Conservation (phyloP, 2,113 vertebrate genomes). For the Scolopax mira region DNA sequence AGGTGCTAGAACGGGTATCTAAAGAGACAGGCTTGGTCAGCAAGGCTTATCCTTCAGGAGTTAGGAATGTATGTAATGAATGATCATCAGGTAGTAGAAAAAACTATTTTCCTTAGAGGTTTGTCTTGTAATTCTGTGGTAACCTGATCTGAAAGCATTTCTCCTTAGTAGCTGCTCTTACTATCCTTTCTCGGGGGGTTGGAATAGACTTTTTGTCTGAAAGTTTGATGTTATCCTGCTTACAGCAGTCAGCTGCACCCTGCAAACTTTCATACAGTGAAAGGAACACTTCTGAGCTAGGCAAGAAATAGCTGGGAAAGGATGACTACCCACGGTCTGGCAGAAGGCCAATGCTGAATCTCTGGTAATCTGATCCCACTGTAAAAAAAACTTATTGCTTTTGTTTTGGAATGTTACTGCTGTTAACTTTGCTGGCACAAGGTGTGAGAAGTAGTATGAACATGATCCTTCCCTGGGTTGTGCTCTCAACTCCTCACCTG, state of each 20-base stretch:
- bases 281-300: neutral
- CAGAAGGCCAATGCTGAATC: neutral
- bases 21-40: neutral
- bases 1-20: neutral
- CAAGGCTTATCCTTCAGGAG: neutral
- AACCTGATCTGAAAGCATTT: neutral
- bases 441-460: neutral
- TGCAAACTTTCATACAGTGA: neutral
- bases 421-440: neutral
- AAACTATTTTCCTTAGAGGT: neutral
- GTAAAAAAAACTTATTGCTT: neutral
- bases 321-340: neutral
- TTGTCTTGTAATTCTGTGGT: rapidly evolving
- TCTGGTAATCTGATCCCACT: neutral
- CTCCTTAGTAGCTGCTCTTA: neutral
- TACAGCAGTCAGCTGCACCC: neutral
- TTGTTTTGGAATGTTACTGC: neutral
- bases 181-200: neutral
- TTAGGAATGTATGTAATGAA: neutral
- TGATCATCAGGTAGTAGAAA: neutral
- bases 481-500: neutral
- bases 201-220: neutral
- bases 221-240: neutral
- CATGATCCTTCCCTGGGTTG: neutral
- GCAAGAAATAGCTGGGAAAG: neutral